Evolutionary conservation across 2,113 vertebrate genomes (phyloP), one percentile per base, ranked within the genome.

Genomic region (Rattus norvegicus): DNA sequence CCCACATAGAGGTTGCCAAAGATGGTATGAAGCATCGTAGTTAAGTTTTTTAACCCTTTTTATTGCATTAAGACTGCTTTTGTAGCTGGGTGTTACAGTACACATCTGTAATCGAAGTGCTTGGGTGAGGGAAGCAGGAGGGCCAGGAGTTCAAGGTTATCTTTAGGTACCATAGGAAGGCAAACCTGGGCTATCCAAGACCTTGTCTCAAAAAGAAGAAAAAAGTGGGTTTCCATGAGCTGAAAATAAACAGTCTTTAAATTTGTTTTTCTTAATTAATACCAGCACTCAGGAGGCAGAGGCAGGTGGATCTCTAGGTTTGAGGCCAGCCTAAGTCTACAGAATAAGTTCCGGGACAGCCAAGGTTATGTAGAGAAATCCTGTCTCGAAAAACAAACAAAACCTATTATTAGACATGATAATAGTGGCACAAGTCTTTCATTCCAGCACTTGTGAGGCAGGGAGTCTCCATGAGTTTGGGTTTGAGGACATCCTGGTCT

Each of bases 241-340:
- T 87, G 54, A 80, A 59, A 61, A 92, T 69, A 88, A 59, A 76
- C 47, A 2, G 47, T 96, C 56, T 92, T 85, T 19, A 83, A 17
- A 92, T 47, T 65, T 86, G 17, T 43, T 85, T 33, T 52, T 24
- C 43, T 87, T 43, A 43, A 30, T 28, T 26, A 63, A 8, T 84
- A n/a, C 56, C 59, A 17, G 24, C 26, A 7, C 43, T 47, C 13
- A 14, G 63, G 59, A 85, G 59, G 59, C 59, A 65, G 22, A 83
- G 81, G 59, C 33, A n/a, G 52, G 30, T 30, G 65, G 28, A n/a
- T 70, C 33, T 9, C 17, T 39, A 4, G 36, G 69, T 70, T 72
- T 72, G 16, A 72, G 70, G 69, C 5, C 69, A 72, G 11, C 65
- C 11, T 67, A 2, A 43, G 69, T n/a, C 14, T 72, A 72, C 69